These are phyloP conservation scores for Pammene aurita DNA, from an alignment of 2,888 invertebrate genomes.

Conservation along the genomic window DNA sequence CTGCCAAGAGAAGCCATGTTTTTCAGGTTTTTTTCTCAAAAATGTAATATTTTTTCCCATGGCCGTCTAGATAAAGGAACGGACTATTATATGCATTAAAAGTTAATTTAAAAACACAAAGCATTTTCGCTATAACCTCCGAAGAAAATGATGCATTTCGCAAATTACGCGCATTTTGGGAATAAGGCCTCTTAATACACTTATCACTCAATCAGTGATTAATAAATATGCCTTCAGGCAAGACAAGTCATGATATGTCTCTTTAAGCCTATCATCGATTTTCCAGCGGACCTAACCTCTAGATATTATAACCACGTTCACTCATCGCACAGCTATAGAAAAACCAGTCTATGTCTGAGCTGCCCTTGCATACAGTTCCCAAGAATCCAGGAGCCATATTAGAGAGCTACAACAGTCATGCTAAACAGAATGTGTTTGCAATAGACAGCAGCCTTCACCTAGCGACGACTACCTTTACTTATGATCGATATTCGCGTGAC, in stretches of 20 bases:
- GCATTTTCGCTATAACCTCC: too few species aligned
- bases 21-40: too few species aligned
- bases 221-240: too few species aligned
- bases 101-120: too few species aligned
- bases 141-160: too few species aligned
- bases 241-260: background rate
- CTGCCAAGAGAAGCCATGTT: too few species aligned
- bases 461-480: background rate
- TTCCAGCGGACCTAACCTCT: background rate
- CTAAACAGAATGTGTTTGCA: background rate
- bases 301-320: background rate
- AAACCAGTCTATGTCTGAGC: background rate
- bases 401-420: background rate
- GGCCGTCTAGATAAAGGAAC: too few species aligned
- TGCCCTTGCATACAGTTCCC: background rate
- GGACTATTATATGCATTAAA: too few species aligned
- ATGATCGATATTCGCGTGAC: slow-evolving; percentile 33
- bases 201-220: too few species aligned
- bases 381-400: background rate
- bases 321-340: background rate
- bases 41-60: too few species aligned
- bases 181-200: too few species aligned
- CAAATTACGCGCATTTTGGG: too few species aligned
- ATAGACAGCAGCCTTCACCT: background rate
- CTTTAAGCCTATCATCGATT: slow-evolving; percentile 19